Base-by-base conservation (phyloP, 2,797 vertebrate species). In the Leptoclinus maculatus region DNA sequence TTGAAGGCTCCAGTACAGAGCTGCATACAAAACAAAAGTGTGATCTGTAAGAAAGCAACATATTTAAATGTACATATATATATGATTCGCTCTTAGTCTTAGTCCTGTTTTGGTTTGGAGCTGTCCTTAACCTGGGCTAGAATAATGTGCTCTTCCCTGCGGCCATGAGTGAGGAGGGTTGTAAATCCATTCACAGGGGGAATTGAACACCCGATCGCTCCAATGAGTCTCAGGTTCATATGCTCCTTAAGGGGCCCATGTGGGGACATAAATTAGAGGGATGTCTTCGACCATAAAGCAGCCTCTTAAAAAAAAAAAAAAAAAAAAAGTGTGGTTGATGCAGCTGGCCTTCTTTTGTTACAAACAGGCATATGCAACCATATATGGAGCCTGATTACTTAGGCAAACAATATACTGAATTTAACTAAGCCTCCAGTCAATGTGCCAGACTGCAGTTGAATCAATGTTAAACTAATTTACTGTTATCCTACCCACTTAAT, bases 201-300 rank as follows among this genome's bases (percentile, higher is more conserved):
- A 66, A 38, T 58, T 75, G 74, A 88, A 84, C 79, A 87, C 69
- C 70, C 73, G 49, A 74, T 82, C 87, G 79, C 78, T 76, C 79
- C 79, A 79, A 71, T 85, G 83, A 70, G 74, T 88, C 79, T 89
- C 83, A 85, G 89, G 83, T 87, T 94, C 86, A 85, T 83, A 58
- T 64, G 87, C 89, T 87, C 84, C 89, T 89, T 86, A 71, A 91
- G 92, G 88, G 86, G 85, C 87, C 89, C 80, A 54, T 19, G 25
- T 77, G 87, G 85, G 82, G 78, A 87, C 74, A 89, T 94, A 94
- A 94, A 94, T 95, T 91, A 94, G 79, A 88, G 77, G 80, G 72
- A 89, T 82, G 87, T 92, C 89, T 84, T 90, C 83, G 63, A 80
- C 91, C 88, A 87, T 92, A 88, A 92, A 92, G 83, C 76, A 76